phyloP scores from a whole-genome alignment of 2,888 invertebrate genomes.

The Ceriagrion tenellum region DNA sequence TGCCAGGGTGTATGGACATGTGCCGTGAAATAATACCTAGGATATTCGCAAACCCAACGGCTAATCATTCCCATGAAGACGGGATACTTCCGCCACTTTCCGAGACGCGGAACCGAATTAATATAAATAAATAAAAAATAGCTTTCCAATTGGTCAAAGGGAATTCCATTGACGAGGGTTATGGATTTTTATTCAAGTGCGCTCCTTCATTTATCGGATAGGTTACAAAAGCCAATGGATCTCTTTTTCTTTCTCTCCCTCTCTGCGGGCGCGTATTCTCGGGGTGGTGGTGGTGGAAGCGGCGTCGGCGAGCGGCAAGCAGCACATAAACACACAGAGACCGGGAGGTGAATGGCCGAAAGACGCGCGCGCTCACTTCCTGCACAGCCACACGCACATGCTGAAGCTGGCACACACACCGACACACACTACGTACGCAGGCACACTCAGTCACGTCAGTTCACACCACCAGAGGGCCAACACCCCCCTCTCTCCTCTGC shows the following conservation, averaged over 20 bases:
- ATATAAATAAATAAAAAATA: too few species aligned
- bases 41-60: too few species aligned
- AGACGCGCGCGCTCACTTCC: slow-evolving; percentile 19
- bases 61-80: too few species aligned
- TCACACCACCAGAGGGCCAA: not conserved
- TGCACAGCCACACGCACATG: slow-evolving; percentile 3
- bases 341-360: slow-evolving; percentile 55
- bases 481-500: not conserved
- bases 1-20: too few species aligned
- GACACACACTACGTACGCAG: not conserved
- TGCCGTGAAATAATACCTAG: too few species aligned
- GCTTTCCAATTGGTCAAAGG: not conserved
- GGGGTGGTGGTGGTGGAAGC: not conserved
- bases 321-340: slow-evolving; percentile 59
- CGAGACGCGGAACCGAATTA: too few species aligned
- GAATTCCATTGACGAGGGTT: not conserved
- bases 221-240: slow-evolving; percentile 26
- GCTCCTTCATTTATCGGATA: slow-evolving; percentile 14
- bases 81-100: too few species aligned
- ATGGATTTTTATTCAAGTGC: not conserved
- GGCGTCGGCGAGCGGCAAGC: not conserved
- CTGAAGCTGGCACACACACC: not conserved
- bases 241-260: not conserved
- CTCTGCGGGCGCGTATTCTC: not conserved
- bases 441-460: not conserved